phyloP scores from a whole-genome alignment of 2,888 invertebrate species.

The Dryobotodes eremita region DNA sequence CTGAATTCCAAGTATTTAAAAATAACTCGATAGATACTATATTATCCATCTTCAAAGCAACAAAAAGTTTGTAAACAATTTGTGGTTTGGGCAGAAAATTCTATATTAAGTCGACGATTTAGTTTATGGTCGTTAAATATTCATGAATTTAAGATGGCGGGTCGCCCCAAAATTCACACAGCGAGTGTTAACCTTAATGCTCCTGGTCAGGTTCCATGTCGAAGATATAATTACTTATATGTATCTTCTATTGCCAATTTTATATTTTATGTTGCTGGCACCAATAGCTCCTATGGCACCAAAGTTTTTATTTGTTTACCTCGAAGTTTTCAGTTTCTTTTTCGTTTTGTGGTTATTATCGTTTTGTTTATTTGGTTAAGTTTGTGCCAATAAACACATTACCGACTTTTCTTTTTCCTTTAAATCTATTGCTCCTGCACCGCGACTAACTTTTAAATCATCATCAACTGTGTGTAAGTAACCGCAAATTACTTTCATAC shows the following conservation, averaged over 20 bases:
- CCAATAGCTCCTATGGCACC: background rate
- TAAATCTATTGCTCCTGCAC: no score
- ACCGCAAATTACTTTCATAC: constrained; percentile 2
- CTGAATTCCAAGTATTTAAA: constrained; percentile 12
- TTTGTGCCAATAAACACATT: background rate
- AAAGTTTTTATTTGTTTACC: constrained; percentile 19
- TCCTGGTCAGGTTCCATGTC: constrained; percentile 37
- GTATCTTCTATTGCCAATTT: constrained; percentile 6
- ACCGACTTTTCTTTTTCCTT: no score
- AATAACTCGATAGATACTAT: background rate
- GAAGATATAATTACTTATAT: constrained; percentile 2
- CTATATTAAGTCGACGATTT: constrained; percentile 22
- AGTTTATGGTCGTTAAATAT: constrained; percentile 49
- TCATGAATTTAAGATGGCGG: constrained; percentile 49
- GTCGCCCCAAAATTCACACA: constrained; percentile 57
- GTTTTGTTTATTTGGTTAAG: constrained; percentile 8
- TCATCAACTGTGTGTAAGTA: no score
- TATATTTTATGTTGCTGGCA: background rate
- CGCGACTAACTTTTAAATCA: no score
- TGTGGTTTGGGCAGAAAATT: constrained; percentile 29
- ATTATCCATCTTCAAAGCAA: background rate
- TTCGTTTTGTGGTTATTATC: background rate
- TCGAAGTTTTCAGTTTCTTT: background rate
- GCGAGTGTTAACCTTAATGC: constrained; percentile 56
- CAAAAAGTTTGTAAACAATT: constrained; percentile 26